Percentiles rank a stretch among this genome's conserved stretches.
Conservation (phyloP, 2,888 invertebrate species). For the Tanypteryx hageni region DNA sequence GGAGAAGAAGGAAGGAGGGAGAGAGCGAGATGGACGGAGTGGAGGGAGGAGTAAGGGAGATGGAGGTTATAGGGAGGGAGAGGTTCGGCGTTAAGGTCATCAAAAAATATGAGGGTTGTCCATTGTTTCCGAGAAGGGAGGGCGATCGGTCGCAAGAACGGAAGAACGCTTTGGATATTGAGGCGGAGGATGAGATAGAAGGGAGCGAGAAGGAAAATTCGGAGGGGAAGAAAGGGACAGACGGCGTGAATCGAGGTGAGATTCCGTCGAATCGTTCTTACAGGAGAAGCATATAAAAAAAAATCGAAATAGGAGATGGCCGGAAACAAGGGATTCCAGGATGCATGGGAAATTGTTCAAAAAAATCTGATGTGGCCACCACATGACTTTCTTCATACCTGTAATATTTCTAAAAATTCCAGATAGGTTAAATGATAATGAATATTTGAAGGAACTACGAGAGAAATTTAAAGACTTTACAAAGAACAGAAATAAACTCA, state of each 20-base stretch:
- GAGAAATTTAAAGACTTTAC: no score
- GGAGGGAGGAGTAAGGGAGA: not conserved
- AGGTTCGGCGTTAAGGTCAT: slow-evolving; percentile 53
- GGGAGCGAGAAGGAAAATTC: not conserved
- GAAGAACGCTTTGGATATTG: not conserved
- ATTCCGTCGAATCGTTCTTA: not conserved
- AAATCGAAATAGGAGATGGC: not conserved
- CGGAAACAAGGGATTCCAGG: not conserved
- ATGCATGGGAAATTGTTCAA: not conserved
- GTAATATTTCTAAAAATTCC: no score
- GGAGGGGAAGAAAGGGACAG: not conserved
- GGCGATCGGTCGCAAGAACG: not conserved
- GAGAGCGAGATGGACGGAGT: not conserved
- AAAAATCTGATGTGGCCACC: no score
- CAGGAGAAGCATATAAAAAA: not conserved
- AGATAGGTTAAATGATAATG: no score
- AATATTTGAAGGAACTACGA: no score
- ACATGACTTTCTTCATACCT: no score
- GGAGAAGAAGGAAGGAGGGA: not conserved
- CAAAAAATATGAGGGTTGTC: slow-evolving; percentile 44
- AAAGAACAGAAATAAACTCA: no score
- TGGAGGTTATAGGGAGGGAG: not conserved
- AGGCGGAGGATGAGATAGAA: not conserved
- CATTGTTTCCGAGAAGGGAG: slow-evolving; percentile 36
- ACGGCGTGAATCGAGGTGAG: slow-evolving; percentile 24